A percentile compares a stretch with the other conserved stretches of the same genome.
Conservation (phyloP, 1,140 invertebrate species). For the Diprion similis region DNA sequence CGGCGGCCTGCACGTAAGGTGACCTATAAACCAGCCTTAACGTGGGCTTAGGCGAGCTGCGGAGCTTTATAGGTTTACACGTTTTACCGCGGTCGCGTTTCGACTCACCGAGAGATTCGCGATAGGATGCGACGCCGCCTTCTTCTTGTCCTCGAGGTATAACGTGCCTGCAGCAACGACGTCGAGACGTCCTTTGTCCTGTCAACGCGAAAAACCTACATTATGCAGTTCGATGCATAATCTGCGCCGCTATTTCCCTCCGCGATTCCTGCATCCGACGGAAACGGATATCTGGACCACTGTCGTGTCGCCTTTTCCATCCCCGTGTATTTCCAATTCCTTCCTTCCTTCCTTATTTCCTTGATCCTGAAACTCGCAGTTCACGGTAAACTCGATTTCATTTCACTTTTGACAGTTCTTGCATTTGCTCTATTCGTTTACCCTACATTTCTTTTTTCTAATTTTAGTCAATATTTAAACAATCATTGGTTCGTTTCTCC, state of each 20-base stretch:
- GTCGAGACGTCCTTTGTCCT: neutral
- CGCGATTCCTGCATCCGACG: neutral
- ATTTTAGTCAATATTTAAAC: too few relatives aligned
- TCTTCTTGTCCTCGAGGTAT: constrained; percentile 25
- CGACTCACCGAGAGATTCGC: constrained; percentile 37
- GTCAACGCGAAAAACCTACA: neutral
- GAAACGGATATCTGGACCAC: neutral
- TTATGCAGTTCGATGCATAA: constrained; percentile 7
- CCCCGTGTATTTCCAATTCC: neutral
- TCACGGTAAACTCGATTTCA: too few relatives aligned
- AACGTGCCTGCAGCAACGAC: neutral
- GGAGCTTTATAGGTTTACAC: constrained; percentile 44
- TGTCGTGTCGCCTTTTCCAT: neutral
- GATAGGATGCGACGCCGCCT: constrained; percentile 40
- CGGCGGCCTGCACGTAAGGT: too few relatives aligned
- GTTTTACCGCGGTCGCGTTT: neutral
- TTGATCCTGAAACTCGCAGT: too few relatives aligned
- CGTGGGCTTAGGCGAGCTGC: too few relatives aligned
- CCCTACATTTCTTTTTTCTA: too few relatives aligned
- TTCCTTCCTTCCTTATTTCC: too few relatives aligned
- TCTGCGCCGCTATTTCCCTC: neutral
- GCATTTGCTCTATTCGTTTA: too few relatives aligned
- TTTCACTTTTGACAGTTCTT: too few relatives aligned
- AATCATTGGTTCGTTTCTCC: too few relatives aligned
- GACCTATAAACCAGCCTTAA: too few relatives aligned